These are phyloP conservation scores for Malacoctenus gilli DNA, from an alignment of 2,797 vertebrate genomes.

Conservation along the genomic window DNA sequence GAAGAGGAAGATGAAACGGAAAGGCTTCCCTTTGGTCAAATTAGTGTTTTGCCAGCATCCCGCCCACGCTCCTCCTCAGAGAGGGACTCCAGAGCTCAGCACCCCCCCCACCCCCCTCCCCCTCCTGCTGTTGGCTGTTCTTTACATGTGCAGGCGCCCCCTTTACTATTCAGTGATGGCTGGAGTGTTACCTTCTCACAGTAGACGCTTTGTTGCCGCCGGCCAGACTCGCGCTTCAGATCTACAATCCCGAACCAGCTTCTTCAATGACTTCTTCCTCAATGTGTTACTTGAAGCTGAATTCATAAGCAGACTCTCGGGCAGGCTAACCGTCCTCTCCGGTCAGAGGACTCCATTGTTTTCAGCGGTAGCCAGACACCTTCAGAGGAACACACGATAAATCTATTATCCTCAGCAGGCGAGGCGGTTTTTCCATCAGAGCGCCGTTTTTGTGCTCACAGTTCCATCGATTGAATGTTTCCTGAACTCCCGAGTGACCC, in stretches of 20 bases:
- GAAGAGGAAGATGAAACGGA: slow-evolving; percentile 52
- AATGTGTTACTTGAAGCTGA: slow-evolving; percentile 2
- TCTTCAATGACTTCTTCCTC: slow-evolving; percentile 6
- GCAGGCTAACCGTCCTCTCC: neutral
- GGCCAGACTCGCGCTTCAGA: slow-evolving; percentile 6
- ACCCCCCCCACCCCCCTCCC: slow-evolving; percentile 32
- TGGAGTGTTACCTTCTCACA: slow-evolving; percentile 22
- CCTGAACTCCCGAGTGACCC: slow-evolving; percentile 17
- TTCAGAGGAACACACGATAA: slow-evolving; percentile 42
- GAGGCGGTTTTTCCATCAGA: slow-evolving; percentile 41
- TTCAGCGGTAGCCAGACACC: neutral
- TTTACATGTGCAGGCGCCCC: slow-evolving; percentile 45
- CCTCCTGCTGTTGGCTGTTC: slow-evolving; percentile 53
- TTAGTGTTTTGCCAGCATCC: slow-evolving; percentile 63
- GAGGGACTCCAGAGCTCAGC: slow-evolving; percentile 51
- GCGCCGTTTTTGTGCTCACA: slow-evolving; percentile 23
- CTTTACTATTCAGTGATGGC: slow-evolving; percentile 47
- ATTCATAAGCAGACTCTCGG: neutral
- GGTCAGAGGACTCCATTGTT: slow-evolving; percentile 9
- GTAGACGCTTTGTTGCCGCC: slow-evolving; percentile 16
- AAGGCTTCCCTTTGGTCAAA: slow-evolving; percentile 51
- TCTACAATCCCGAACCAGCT: too few relatives aligned
- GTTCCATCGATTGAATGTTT: slow-evolving; percentile 19
- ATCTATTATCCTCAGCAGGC: slow-evolving; percentile 28
- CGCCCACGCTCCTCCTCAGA: slow-evolving; percentile 61